Evolutionary conservation across 2,888 invertebrate genomes (phyloP), one percentile per base, ranked within the genome.

Genomic region (Caenorhabditis sp.): DNA sequence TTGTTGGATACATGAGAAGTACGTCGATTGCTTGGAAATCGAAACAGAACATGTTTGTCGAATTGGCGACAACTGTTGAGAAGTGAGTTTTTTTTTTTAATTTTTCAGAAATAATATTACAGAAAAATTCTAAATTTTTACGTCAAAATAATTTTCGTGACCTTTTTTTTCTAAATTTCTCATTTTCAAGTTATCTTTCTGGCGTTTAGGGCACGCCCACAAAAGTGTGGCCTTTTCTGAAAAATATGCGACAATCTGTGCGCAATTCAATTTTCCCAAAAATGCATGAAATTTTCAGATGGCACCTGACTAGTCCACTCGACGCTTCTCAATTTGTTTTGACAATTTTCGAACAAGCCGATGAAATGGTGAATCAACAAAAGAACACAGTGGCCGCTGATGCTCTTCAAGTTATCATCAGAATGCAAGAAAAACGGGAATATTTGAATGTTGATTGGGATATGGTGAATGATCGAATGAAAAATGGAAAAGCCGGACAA

Each of bases 321-420:
- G 31, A 66, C 19, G 62, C 61, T 5, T 31, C 51, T 19, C n/a
- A 63, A 24, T 62, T 79, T 0, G 63, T 76, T 1, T 49, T 62
- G 3, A 54, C 69, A 8, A 43, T 79, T 1, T 37, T 74, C 8
- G 58, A 62, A 4, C 62, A 66, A 36, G 74, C 74, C 19, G 76
- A 76, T 10, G 74, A 72, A n/a, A 51, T 79, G 58, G 58, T 63
- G 23, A 54, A 57, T 1, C 64, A 70, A n/a, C 74, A 76, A 50
- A 68, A 64, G 55, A 71, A 60, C 31, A 74, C 78, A 8, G 72
- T 79, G 8, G 76, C 78, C 17, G 67, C 71, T 17, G 70, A 79
- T 57, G 69, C 71, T 8, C 58, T 79, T 1, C 69, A 71, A 51
- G 73, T 79, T 4, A 58, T 78, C 4, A 66, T 73, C 50, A 62